A percentile compares a stretch with the other conserved stretches of the same genome.
Conservation (phyloP, 2,888 invertebrate genomes). For the Chironomus tentans region DNA sequence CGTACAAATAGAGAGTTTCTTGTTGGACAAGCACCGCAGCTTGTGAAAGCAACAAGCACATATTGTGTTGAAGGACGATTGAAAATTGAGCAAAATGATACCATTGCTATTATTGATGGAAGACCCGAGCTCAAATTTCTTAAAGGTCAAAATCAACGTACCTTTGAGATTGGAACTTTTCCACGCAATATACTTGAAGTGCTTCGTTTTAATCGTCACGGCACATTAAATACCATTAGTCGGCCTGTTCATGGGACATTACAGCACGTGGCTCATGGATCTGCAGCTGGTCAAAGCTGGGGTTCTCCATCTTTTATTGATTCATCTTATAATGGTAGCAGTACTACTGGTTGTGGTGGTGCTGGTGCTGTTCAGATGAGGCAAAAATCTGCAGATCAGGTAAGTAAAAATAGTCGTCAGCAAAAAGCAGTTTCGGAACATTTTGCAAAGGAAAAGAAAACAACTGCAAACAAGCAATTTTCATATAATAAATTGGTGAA, state of each 20-base stretch:
- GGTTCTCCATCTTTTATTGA: conserved; percentile 68
- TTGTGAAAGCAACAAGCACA: conserved; percentile 56
- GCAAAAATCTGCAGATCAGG: conserved; percentile 28
- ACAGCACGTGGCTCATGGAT: conserved; percentile 70
- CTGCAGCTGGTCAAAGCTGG: conserved; percentile 71
- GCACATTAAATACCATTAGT: conserved; percentile 46
- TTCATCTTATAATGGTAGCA: conserved; percentile 53
- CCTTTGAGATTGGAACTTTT: conserved; percentile 80
- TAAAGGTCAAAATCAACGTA: conserved; percentile 90
- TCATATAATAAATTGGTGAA: conserved; percentile 75
- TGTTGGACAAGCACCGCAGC: conserved; percentile 55
- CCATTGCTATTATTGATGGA: conserved; percentile 81
- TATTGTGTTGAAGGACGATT: conserved; percentile 67
- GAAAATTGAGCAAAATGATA: conserved; percentile 69
- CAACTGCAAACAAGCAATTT: conserved; percentile 56
- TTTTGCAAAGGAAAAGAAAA: conserved; percentile 39
- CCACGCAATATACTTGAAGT: conserved; percentile 43
- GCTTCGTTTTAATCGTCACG: conserved; percentile 21
- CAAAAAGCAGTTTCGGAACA: conserved; percentile 35
- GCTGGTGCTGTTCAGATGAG: conserved; percentile 34
- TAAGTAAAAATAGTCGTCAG: not conserved
- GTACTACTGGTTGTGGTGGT: too few species aligned
- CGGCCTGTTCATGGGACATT: conserved; percentile 71
- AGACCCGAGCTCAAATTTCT: conserved; percentile 85
- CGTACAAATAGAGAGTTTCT: conserved; percentile 51